Percentiles rank a stretch among this genome's conserved stretches.
phyloP scores from a whole-genome alignment of 2,888 invertebrate species.

The Tipula vernalis region DNA sequence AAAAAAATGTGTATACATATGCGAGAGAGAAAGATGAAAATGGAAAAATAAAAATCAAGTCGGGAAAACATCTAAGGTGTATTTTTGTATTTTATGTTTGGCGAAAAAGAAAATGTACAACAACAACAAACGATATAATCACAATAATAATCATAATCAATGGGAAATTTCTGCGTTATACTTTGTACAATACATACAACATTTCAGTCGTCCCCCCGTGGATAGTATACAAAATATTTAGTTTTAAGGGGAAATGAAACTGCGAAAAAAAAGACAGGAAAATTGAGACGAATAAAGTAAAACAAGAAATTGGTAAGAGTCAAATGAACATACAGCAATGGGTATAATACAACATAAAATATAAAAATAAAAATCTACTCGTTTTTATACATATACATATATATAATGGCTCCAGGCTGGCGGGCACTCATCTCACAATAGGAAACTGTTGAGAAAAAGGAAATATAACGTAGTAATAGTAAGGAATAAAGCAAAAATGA shows the following conservation, averaged over 20 bases:
- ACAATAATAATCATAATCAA: background rate
- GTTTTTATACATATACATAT: background rate
- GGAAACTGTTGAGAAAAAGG: slow-evolving; percentile 10
- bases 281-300: background rate
- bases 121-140: background rate
- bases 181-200: background rate
- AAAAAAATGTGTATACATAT: background rate
- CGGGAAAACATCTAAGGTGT: slow-evolving; percentile 1
- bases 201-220: background rate
- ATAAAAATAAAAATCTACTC: background rate
- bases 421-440: slow-evolving; percentile 15
- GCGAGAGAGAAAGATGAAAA: background rate
- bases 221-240: background rate
- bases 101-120: background rate
- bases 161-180: background rate
- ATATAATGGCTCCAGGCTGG: slow-evolving; percentile 15
- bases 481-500: background rate
- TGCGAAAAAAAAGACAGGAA: background rate
- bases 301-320: background rate
- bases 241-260: background rate
- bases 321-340: background rate
- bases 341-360: background rate
- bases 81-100: background rate
- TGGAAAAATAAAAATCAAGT: background rate
- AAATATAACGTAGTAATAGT: slow-evolving; percentile 8